Conservation (phyloP, 2,888 invertebrate genomes). For the Steromphala cineraria region DNA sequence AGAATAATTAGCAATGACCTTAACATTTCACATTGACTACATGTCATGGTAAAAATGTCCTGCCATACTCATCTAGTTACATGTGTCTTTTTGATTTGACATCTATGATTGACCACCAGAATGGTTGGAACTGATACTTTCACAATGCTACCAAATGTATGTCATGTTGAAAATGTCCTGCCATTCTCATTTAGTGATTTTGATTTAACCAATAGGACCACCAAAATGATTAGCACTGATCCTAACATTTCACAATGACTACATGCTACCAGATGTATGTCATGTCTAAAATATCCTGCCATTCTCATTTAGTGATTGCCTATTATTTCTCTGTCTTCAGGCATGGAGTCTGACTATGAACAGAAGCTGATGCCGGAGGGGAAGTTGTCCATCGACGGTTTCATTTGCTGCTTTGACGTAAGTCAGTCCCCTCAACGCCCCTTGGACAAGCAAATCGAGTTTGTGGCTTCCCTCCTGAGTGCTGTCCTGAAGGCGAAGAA, state of each 20-base stretch:
- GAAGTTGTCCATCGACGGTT: conserved; percentile 93
- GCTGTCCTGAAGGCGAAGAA: conserved; percentile 94
- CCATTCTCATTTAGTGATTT: not conserved
- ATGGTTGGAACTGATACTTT: no score
- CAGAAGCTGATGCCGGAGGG: conserved; percentile 89
- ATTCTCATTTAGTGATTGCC: not conserved
- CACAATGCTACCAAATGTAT: no score
- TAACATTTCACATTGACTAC: no score
- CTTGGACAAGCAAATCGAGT: conserved; percentile 87
- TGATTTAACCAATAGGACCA: no score
- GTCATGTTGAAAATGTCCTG: not conserved
- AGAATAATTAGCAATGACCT: no score
- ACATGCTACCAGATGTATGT: no score
- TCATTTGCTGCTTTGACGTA: conserved; percentile 96
- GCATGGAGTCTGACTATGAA: conserved; percentile 96
- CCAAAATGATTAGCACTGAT: no score
- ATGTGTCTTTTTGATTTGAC: no score
- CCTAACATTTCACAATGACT: no score
- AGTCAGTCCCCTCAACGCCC: conserved; percentile 93
- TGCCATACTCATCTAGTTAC: no score
- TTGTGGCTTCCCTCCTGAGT: conserved; percentile 85
- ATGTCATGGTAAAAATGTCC: not conserved
- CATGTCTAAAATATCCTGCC: not conserved
- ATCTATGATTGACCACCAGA: no score
- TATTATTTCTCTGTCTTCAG: conserved; percentile 67